These are phyloP conservation scores for Embidobia sp. DNA, from an alignment of 2,888 invertebrate genomes.

Conservation along the genomic window DNA sequence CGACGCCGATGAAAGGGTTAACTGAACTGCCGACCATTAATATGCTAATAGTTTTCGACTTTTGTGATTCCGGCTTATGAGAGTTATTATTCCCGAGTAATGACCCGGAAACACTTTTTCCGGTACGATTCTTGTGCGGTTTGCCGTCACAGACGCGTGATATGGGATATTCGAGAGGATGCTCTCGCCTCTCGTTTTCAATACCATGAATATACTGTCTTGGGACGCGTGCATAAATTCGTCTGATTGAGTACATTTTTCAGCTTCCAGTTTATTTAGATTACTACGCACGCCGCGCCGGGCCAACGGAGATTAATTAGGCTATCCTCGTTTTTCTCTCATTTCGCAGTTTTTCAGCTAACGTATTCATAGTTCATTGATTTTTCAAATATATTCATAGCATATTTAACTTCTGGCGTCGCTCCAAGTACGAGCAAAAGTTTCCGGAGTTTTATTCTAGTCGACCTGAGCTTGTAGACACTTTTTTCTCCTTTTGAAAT, in stretches of 20 bases:
- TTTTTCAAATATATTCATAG: conserved; percentile 21
- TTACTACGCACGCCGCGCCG: too few species aligned
- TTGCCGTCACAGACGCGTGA: conserved; percentile 65
- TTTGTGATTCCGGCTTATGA: conserved; percentile 80
- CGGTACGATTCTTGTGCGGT: conserved; percentile 78
- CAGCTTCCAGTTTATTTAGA: too few species aligned
- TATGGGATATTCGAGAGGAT: conserved; percentile 48
- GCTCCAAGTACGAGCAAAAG: neutral
- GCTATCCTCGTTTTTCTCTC: too few species aligned
- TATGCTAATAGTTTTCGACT: conserved; percentile 82
- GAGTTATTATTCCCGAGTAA: conserved; percentile 80
- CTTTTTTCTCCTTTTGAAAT: neutral
- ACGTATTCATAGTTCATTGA: conserved; percentile 5
- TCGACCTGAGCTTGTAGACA: neutral
- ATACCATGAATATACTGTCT: conserved; percentile 40
- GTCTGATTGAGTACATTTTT: conserved; percentile 27
- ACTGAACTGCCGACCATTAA: conserved; percentile 81
- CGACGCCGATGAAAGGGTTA: conserved; percentile 81
- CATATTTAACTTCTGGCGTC: conserved; percentile 22
- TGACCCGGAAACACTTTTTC: conserved; percentile 81
- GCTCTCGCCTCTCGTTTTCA: conserved; percentile 33
- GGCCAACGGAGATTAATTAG: too few species aligned
- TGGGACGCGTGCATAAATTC: conserved; percentile 16
- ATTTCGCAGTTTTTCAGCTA: conserved; percentile 9
- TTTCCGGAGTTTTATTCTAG: conserved; percentile 10